Evolutionary conservation across 2,888 invertebrate genomes (phyloP), one percentile per base, ranked within the genome.

Genomic region (Pseudoips prasinana): DNA sequence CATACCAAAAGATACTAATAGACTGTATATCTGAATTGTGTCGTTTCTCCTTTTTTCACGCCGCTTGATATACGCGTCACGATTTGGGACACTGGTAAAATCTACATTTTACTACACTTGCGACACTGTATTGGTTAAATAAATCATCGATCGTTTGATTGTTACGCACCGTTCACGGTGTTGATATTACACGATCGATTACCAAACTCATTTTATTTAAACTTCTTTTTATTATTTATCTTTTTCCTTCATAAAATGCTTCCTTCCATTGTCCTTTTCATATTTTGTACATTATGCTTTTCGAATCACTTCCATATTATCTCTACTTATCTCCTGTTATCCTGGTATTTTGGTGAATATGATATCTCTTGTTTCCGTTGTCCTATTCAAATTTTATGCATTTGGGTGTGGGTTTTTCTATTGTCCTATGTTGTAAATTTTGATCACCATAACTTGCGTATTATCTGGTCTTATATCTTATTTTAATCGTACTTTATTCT

Each of bases 41-140:
- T 82, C 84, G 80, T 87, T 85, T 86, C 79, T 86, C 79, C 82
- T 83, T 82, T 85, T 85, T 88, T 83, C 88, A 88, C 88, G 88
- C 88, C 87, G 88, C 88, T 88, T 86, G 85, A 85, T 80, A 68
- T 61, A 57, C 77, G 80, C 86, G 85, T 81, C 86, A 88, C 86
- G 73, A 71, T 85, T 79, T 81, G 77, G 86, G 75, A 89, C 85
- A 86, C 88, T 88, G 89, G 86, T 88, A 87, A 86, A 76, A 77
- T 72, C 72, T 59, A 73, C 73, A 75, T 76, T 64, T 64, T 73
- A 69, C 64, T 71, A 68, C 72, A 75, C 78, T 20, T 73, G 67
- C 64, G 70, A 59, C 75, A 68, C 66, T 57, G 66, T 75, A 67
- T 58, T 57, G 52, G 53, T 46, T 33, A 37, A 38, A 29, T 37